These are phyloP conservation scores for Nemotelus nigrinus DNA, from an alignment of 2,888 invertebrate species.

Conservation along the genomic window DNA sequence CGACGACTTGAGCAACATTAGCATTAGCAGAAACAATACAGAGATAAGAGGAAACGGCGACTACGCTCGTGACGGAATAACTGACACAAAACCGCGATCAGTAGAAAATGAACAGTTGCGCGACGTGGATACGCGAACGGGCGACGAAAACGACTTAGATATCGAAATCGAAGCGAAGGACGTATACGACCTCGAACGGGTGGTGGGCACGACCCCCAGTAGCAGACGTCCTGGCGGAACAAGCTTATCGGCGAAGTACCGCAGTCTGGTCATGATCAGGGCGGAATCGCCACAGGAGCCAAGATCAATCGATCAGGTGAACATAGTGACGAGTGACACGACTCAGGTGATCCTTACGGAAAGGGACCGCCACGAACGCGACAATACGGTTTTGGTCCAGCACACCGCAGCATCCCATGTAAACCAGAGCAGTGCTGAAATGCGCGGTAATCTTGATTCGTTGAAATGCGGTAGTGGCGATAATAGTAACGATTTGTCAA, in stretches of 20 bases:
- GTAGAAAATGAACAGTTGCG: constrained; percentile 55
- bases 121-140: constrained; percentile 61
- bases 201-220: constrained; percentile 56
- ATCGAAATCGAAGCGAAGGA: not conserved
- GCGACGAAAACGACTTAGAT: constrained; percentile 61
- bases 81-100: constrained; percentile 5
- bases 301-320: constrained; percentile 68
- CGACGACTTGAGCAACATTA: not conserved
- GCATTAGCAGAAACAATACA: not conserved
- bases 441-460: constrained; percentile 50
- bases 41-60: constrained; percentile 22
- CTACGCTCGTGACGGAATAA: not conserved
- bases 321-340: constrained; percentile 80
- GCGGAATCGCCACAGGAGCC: not conserved
- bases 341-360: constrained; percentile 68
- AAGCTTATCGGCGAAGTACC: constrained; percentile 74
- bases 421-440: constrained; percentile 20
- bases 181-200: not conserved
- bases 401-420: constrained; percentile 12
- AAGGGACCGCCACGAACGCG: not conserved
- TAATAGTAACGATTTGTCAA: constrained; percentile 48
- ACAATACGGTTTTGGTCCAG: constrained; percentile 18
- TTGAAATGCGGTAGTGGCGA: not conserved
- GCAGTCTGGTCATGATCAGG: constrained; percentile 86
- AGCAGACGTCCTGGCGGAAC: constrained; percentile 58